A percentile compares a stretch with the other conserved stretches of the same genome.
Conservation (phyloP, 2,113 vertebrate genomes). For the Percopsis transmontana region DNA sequence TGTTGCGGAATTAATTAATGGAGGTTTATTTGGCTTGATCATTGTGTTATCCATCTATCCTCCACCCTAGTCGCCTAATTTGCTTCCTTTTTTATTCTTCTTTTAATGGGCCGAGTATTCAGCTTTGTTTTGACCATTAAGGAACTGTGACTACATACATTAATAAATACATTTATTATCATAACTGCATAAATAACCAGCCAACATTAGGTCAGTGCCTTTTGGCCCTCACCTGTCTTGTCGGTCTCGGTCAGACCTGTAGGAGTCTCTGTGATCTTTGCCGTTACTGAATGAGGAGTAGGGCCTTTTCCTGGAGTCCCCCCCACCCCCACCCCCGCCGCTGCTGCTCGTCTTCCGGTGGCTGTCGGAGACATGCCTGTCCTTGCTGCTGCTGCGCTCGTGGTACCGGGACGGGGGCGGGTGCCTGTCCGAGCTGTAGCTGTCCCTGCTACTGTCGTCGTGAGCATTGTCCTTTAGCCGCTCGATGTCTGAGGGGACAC, state of each 20-base stretch:
- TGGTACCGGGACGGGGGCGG: constrained; percentile 84
- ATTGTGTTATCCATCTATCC: too few species aligned
- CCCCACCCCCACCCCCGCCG: constrained; percentile 1
- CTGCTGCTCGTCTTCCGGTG: constrained; percentile 82
- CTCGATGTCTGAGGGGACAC: constrained; percentile 82
- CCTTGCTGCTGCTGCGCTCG: constrained; percentile 82
- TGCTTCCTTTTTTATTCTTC: too few species aligned
- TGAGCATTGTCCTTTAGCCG: constrained; percentile 89
- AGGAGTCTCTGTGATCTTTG: constrained; percentile 96
- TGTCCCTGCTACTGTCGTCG: constrained; percentile 96
- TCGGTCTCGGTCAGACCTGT: constrained; percentile 82
- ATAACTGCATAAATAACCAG: too few species aligned
- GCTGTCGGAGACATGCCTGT: constrained; percentile 84
- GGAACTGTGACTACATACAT: too few species aligned
- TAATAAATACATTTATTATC: too few species aligned
- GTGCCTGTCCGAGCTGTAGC: constrained; percentile 93
- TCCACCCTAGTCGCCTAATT: too few species aligned
- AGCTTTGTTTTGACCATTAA: too few species aligned
- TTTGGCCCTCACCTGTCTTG: constrained; percentile 71
- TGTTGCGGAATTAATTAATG: too few species aligned
- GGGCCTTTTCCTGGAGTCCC: constrained; percentile 86
- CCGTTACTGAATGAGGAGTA: constrained; percentile 95
- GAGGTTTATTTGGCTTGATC: too few species aligned
- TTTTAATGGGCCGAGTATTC: too few species aligned
- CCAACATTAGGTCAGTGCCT: too few species aligned